phyloP scores from a whole-genome alignment of 2,797 vertebrate genomes.

The Gallirallus australis region DNA sequence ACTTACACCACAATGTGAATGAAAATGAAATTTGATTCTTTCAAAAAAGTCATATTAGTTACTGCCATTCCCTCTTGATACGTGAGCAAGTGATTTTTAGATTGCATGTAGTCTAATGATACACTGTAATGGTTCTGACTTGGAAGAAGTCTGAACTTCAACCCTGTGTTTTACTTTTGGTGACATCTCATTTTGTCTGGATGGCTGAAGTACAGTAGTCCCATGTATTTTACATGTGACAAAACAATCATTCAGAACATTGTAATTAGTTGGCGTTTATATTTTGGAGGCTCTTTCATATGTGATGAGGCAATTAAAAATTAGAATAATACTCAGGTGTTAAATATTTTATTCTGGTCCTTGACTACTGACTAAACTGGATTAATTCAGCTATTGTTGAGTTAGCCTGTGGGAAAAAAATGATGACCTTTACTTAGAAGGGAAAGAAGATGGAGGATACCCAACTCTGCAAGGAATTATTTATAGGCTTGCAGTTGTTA shows the following conservation, averaged over 20 bases:
- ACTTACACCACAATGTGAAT: not conserved
- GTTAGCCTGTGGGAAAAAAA: not conserved
- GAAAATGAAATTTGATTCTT: not conserved
- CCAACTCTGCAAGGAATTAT: not conserved
- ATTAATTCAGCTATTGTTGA: not conserved
- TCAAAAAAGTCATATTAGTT: not conserved
- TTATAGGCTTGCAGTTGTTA: not conserved
- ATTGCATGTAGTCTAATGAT: not conserved
- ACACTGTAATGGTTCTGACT: not conserved
- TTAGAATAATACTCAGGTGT: not conserved
- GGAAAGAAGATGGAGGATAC: not conserved
- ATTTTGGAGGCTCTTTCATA: not conserved
- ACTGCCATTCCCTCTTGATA: not conserved
- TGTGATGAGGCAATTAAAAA: not conserved
- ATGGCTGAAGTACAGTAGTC: not conserved
- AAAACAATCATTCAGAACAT: not conserved
- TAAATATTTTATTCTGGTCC: not conserved
- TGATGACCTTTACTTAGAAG: not conserved
- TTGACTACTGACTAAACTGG: not conserved
- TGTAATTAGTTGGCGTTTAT: not conserved
- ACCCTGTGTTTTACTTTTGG: not conserved
- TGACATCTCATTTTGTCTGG: not conserved
- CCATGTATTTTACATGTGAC: not conserved
- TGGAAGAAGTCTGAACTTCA: not conserved
- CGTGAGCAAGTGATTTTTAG: not conserved